These are phyloP conservation scores for Pleuronectes platessa DNA, from an alignment of 2,113 vertebrate species.

Conservation along the genomic window DNA sequence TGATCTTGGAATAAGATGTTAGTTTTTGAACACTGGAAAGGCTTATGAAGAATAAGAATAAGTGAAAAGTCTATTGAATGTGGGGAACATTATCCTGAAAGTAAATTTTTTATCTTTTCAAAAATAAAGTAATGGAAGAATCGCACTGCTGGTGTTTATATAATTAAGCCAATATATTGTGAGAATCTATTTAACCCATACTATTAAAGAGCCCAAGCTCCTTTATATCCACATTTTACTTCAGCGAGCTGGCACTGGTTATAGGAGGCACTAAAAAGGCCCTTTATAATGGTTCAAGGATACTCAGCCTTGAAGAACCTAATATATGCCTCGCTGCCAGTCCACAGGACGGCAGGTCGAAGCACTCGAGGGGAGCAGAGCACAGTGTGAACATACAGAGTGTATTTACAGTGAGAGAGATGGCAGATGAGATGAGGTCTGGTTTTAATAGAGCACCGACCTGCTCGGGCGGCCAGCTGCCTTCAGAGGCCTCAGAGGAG, in stretches of 20 bases:
- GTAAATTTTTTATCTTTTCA: conserved; percentile 4
- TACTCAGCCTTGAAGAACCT: conserved; percentile 65
- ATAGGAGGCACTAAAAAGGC: conserved; percentile 51
- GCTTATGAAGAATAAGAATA: conserved; percentile 27
- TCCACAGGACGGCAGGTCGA: conserved; percentile 57
- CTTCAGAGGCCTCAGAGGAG: conserved; percentile 66
- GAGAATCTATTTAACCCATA: conserved; percentile 27
- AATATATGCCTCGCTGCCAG: conserved; percentile 56
- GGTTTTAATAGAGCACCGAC: conserved; percentile 72
- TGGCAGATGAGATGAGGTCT: conserved; percentile 72
- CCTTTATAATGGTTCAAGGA: conserved; percentile 69
- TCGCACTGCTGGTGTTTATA: neutral
- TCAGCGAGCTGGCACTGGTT: conserved; percentile 40
- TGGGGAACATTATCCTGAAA: conserved; percentile 16
- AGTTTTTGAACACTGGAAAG: conserved; percentile 9
- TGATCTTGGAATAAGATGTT: conserved; percentile 6
- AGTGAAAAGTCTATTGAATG: conserved; percentile 9
- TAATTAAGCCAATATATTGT: conserved; percentile 16
- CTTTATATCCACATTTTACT: conserved; percentile 44
- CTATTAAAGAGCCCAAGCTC: conserved; percentile 25
- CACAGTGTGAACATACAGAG: conserved; percentile 54
- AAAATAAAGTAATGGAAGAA: neutral
- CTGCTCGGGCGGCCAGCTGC: conserved; percentile 66
- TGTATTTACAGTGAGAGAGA: conserved; percentile 72
- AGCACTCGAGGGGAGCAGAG: conserved; percentile 61